A percentile compares a stretch with the other conserved stretches of the same genome.
Conservation (phyloP, 2,888 invertebrate genomes). For the Harpagoxenus sublaevis region DNA sequence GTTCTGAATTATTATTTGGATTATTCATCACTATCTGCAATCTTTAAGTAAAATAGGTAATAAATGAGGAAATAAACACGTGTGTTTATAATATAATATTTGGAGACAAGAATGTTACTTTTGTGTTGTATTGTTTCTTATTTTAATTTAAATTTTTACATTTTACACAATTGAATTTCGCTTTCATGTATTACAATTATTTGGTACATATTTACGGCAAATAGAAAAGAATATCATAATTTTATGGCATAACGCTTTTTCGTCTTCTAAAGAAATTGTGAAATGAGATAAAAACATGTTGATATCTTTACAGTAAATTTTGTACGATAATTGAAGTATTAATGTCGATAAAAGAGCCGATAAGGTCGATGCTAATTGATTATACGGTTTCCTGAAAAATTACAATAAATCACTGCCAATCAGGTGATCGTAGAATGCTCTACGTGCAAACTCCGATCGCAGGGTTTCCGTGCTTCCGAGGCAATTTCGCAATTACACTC, state of each 20-base stretch:
- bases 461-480: slow-evolving; percentile 6
- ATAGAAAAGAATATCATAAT: background rate
- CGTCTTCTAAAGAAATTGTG: background rate
- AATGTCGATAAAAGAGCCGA: background rate
- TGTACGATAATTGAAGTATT: background rate
- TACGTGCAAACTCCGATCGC: background rate
- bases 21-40: background rate
- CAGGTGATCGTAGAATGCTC: slow-evolving; percentile 22
- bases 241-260: background rate
- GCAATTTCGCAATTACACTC: slow-evolving; percentile 53
- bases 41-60: background rate
- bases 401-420: slow-evolving; percentile 12
- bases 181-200: background rate
- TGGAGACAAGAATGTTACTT: background rate
- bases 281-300: background rate
- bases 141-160: slow-evolving; percentile 9
- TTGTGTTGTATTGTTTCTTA: background rate
- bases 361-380: background rate
- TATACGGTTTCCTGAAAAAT: slow-evolving; percentile 7
- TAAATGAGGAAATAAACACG: background rate
- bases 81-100: background rate
- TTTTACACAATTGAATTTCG: background rate
- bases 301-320: background rate
- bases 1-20: background rate
- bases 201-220: background rate